Evolutionary conservation across 2,888 invertebrate genomes (phyloP).

Genomic region (Brachyopa scutellaris): DNA sequence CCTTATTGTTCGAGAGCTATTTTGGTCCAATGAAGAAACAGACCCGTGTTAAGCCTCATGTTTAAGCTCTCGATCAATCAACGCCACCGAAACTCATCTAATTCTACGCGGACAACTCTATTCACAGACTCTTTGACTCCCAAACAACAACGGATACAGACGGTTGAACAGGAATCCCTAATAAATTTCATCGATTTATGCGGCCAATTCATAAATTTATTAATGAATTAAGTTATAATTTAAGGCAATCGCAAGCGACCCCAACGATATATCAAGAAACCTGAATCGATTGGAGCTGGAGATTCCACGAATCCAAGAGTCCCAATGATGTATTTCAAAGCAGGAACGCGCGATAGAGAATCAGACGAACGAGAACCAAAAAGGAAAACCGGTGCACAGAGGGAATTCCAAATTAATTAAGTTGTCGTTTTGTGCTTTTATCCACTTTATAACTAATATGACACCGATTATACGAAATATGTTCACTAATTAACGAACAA

Average conservation of each 20-base stretch:
- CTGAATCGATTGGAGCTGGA: constrained; percentile 31
- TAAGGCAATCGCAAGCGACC: constrained; percentile 48
- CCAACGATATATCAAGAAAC: constrained; percentile 61
- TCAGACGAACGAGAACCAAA: constrained; percentile 21
- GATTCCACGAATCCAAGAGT: constrained; percentile 48
- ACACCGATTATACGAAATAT: constrained; percentile 82
- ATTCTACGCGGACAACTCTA: constrained; percentile 39
- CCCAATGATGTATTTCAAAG: constrained; percentile 30
- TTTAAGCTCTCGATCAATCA: constrained; percentile 61
- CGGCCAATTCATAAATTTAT: constrained; percentile 80
- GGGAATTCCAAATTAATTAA: constrained; percentile 81
- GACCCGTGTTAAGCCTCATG: constrained; percentile 17
- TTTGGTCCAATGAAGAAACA: constrained; percentile 13
- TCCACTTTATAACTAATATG: constrained; percentile 82
- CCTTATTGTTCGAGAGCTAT: background rate
- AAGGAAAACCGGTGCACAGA: constrained; percentile 38
- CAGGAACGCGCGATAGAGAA: constrained; percentile 34
- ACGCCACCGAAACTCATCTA: constrained; percentile 36
- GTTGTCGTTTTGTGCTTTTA: constrained; percentile 81
- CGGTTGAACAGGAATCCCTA: constrained; percentile 51
- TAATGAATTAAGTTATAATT: constrained; percentile 81
- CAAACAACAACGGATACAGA: constrained; percentile 25
- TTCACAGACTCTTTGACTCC: constrained; percentile 27
- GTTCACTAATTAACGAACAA: constrained; percentile 82
- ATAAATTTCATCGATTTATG: constrained; percentile 79